These are phyloP conservation scores for Tokudaia muenninki DNA, from an alignment of 2,797 vertebrate species.

Conservation along the genomic window DNA sequence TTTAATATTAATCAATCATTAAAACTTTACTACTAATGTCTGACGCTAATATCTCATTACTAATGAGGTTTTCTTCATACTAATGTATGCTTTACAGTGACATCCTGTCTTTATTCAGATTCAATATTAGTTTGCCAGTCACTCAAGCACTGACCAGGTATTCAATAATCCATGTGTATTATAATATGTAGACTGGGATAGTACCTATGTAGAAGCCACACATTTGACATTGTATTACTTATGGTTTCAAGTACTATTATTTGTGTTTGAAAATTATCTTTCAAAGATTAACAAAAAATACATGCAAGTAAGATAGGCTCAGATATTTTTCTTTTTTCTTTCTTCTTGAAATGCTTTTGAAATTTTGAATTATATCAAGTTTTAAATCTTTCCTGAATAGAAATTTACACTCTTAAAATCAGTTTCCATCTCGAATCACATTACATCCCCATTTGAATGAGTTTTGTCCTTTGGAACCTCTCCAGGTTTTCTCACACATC, in stretches of 20 bases:
- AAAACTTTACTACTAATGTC: neutral
- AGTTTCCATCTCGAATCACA: constrained; percentile 31
- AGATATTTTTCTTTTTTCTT: neutral
- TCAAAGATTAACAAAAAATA: neutral
- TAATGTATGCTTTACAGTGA: neutral
- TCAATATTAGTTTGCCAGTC: neutral
- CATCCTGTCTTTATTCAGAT: neutral
- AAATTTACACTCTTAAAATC: neutral
- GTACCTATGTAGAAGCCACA: neutral
- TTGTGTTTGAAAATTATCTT: neutral
- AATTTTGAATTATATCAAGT: neutral
- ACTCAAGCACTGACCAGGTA: neutral
- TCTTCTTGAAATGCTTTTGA: neutral
- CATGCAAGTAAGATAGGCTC: neutral
- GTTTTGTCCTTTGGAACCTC: neutral
- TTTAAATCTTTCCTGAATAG: constrained; percentile 35
- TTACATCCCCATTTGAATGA: neutral
- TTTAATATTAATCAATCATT: neutral
- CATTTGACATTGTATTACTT: neutral
- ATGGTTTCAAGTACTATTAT: neutral
- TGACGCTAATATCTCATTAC: neutral
- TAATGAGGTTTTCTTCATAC: neutral
- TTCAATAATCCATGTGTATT: neutral
- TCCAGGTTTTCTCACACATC: neutral
- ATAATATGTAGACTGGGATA: neutral